Base-by-base conservation (phyloP, 2,888 invertebrate genomes). In the Micoletzkya japonica region DNA sequence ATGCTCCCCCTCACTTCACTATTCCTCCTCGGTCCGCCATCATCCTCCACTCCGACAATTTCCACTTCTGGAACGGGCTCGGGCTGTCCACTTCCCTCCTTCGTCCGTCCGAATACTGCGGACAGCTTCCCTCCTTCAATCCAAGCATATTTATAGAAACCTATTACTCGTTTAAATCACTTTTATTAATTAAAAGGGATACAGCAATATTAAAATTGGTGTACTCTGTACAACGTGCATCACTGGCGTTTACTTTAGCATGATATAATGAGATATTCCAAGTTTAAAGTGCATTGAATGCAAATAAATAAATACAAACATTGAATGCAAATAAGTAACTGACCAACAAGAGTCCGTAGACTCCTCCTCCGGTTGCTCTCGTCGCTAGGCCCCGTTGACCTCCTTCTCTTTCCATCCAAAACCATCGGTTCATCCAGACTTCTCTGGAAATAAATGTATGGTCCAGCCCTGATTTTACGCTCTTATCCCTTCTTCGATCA, bases 401-500 rank as follows among this genome's bases (percentile, higher is more conserved):
- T n/a, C 24, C 64, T 1, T 39, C 64, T 2, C 64, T 52, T 52
- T 28, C 64, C 64, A 28, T 64, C 64, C 64, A 64, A 26, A 2
- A 64, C 54, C 64, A 64, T 61, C 32, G 61, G 61, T 36, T 61
- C 49, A 36, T 61, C 49, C 44, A 61, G 30, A 1, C 49, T 49
- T 44, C 44, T 20, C 44, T 44, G 10, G 10, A 20, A 10, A 44
- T 44, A 14, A 20, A 44, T 44, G 10, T 10, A 44, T 44, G 10
- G 20, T 44, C 44, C 10, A 14, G 20, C 44, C 44, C 44, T 44
- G 44, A 14, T 10, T 44, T 44, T 44, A 14, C 10, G 44, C 20
- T 10, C n/a, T n/a, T n/a, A n/a, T n/a, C n/a, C n/a, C n/a, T n/a
- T n/a, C n/a, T n/a, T n/a, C n/a, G n/a, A n/a, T n/a, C n/a, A n/a